These are phyloP conservation scores for Chironomus tentans DNA, from an alignment of 2,888 invertebrate species.

Conservation along the genomic window DNA sequence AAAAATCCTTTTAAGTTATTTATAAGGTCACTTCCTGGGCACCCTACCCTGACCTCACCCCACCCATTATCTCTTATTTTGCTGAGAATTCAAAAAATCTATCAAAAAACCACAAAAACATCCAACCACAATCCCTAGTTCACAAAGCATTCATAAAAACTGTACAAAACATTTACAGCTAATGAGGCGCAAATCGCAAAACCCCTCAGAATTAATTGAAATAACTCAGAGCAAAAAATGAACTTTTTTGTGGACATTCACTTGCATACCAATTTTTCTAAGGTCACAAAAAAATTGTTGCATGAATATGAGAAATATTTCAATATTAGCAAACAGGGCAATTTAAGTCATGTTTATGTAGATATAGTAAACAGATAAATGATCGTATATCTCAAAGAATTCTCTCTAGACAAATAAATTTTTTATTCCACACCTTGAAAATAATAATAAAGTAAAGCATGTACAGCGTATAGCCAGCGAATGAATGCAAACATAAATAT, in stretches of 20 bases:
- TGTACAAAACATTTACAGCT: background rate
- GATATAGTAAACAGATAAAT: background rate
- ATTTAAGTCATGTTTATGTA: background rate
- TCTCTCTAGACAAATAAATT: background rate
- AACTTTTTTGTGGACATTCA: background rate
- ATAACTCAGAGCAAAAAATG: background rate
- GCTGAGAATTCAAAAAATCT: too few species aligned
- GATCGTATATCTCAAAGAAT: background rate
- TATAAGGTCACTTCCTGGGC: too few species aligned
- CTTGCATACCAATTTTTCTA: background rate
- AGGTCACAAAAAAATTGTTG: background rate
- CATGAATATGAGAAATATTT: background rate
- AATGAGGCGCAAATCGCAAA: background rate
- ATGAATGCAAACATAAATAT: background rate
- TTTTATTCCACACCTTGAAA: background rate
- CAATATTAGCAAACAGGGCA: background rate
- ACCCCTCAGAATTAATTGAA: background rate
- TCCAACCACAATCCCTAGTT: too few species aligned
- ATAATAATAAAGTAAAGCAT: background rate
- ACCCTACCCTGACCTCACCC: too few species aligned
- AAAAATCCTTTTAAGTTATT: too few species aligned
- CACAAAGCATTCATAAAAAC: background rate
- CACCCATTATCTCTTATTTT: too few species aligned
- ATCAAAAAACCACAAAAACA: too few species aligned
- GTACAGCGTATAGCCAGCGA: background rate